Conservation (phyloP, 2,113 vertebrate species). For the Pogona vitticeps region DNA sequence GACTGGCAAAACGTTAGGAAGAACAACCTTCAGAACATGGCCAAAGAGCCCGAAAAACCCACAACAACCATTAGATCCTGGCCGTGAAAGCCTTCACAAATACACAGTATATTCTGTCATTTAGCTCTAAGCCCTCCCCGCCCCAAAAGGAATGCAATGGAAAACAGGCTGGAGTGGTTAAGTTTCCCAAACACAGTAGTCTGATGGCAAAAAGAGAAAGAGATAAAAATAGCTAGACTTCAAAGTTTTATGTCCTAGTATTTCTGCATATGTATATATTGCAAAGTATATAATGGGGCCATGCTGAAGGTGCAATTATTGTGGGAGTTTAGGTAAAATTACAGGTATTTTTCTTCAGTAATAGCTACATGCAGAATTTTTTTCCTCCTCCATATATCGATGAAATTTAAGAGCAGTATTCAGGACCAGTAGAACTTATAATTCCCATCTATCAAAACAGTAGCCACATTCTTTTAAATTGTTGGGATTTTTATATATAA, state of each 20-base stretch:
- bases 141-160: not conserved
- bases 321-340: constrained; percentile 23
- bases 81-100: no score
- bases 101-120: not conserved
- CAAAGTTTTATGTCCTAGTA: not conserved
- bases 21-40: no score
- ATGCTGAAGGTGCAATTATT: constrained; percentile 9
- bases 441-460: constrained; percentile 34
- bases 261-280: constrained; percentile 28
- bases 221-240: constrained; percentile 7
- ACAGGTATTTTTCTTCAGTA: constrained; percentile 10
- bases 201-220: constrained; percentile 24
- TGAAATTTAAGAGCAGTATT: constrained; percentile 36
- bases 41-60: no score
- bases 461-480: constrained; percentile 47
- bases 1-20: no score
- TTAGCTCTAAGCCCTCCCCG: not conserved
- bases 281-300: constrained; percentile 23
- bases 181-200: not conserved
- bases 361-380: constrained; percentile 6
- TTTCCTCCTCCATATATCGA: not conserved
- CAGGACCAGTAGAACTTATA: constrained; percentile 36
- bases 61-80: no score
- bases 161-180: not conserved
- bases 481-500: constrained; percentile 54